phyloP scores from a whole-genome alignment of 2,797 vertebrate genomes.

The Pangasius krempfi region DNA sequence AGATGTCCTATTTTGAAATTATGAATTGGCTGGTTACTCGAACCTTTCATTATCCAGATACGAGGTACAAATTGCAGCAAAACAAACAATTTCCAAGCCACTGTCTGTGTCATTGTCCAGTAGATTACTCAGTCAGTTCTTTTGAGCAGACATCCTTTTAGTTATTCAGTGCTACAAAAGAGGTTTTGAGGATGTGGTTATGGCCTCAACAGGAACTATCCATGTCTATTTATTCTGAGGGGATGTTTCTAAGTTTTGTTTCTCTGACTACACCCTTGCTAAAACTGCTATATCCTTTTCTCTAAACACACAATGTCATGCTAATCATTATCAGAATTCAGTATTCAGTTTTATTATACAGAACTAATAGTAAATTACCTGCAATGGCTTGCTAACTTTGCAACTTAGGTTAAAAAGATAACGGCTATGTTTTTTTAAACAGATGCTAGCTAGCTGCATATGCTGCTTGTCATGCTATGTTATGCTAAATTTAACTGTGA shows the following conservation, averaged over 20 bases:
- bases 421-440: neutral
- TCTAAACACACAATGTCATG: neutral
- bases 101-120: no score
- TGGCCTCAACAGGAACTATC: conserved; percentile 11
- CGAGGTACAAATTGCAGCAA: neutral
- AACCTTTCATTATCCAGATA: neutral
- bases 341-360: neutral
- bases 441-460: neutral
- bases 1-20: no score
- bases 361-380: neutral
- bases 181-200: conserved; percentile 17
- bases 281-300: neutral
- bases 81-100: neutral
- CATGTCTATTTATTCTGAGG: conserved; percentile 31
- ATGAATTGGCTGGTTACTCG: neutral
- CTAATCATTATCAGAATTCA: neutral
- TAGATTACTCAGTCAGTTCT: neutral
- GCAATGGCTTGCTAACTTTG: neutral
- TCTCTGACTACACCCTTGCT: neutral
- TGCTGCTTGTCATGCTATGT: neutral
- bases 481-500: neutral
- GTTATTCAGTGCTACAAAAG: neutral
- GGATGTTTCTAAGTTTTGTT: neutral
- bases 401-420: neutral
- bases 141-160: neutral